Conservation (phyloP, 2,888 invertebrate species). For the Congeria kusceri region DNA sequence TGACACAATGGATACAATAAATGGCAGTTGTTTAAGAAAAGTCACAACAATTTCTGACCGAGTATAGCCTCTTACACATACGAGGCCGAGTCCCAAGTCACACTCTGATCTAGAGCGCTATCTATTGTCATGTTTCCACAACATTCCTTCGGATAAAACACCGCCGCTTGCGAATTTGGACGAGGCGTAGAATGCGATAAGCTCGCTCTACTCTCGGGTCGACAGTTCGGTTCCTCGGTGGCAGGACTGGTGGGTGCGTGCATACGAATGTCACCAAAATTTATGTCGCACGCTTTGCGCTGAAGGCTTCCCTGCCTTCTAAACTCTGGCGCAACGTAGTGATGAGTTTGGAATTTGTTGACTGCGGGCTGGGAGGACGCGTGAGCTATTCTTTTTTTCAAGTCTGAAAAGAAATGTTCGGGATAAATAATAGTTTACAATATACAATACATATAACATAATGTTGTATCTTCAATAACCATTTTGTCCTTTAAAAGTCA, state of each 20-base stretch:
- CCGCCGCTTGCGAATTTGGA: slow-evolving; percentile 49
- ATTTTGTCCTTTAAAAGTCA: too few species aligned
- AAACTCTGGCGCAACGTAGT: slow-evolving; percentile 64
- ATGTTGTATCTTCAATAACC: too few species aligned
- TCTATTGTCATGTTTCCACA: slow-evolving; percentile 46
- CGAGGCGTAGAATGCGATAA: slow-evolving; percentile 51
- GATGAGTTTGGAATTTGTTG: slow-evolving; percentile 54
- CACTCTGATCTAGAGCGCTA: slow-evolving; percentile 35
- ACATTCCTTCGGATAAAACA: slow-evolving; percentile 38
- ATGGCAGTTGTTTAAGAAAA: too few species aligned
- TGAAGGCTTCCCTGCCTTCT: slow-evolving; percentile 58
- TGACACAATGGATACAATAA: too few species aligned
- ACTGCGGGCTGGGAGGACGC: not conserved
- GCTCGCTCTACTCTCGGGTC: slow-evolving; percentile 47
- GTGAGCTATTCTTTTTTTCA: slow-evolving; percentile 18
- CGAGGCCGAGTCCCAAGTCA: slow-evolving; percentile 59
- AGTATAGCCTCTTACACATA: slow-evolving; percentile 40
- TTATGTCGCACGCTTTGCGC: slow-evolving; percentile 60
- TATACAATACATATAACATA: too few species aligned
- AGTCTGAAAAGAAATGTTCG: slow-evolving; percentile 22
- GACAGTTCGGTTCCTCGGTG: slow-evolving; percentile 37
- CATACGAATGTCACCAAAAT: slow-evolving; percentile 51
- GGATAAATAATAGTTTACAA: too few species aligned
- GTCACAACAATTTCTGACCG: too few species aligned
- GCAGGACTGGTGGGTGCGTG: slow-evolving; percentile 52